Percentiles rank a stretch among this genome's conserved stretches.
Evolutionary conservation across 2,113 vertebrate species (phyloP).

Genomic region (Anarrhichthys ocellatus): DNA sequence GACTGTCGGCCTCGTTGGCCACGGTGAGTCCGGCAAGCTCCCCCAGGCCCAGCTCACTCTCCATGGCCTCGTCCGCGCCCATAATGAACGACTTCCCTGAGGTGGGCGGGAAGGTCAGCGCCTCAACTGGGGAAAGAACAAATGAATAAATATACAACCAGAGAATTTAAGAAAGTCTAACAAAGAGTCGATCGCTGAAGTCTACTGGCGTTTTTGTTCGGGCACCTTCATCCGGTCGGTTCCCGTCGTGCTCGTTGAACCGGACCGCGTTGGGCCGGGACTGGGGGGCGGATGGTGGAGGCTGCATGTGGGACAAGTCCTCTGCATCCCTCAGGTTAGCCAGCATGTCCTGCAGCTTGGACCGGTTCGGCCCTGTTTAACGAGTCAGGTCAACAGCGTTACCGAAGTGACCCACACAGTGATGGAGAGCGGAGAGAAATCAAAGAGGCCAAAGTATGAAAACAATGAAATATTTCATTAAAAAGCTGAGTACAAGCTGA

Average conservation of each 20-base stretch:
- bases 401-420: slow-evolving; percentile 2
- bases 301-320: slow-evolving; percentile 94
- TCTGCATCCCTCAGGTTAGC: slow-evolving; percentile 97
- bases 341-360: slow-evolving; percentile 99
- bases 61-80: slow-evolving; percentile 94
- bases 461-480: slow-evolving; percentile 1
- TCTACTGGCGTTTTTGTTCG: not conserved
- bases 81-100: slow-evolving; percentile 98
- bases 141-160: not conserved
- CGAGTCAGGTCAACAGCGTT: slow-evolving; percentile 46
- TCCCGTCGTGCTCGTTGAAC: slow-evolving; percentile 92
- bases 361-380: slow-evolving; percentile 93
- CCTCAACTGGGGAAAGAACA: slow-evolving; percentile 87
- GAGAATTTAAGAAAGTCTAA: not conserved
- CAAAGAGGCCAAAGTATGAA: not conserved
- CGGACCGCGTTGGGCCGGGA: slow-evolving; percentile 89
- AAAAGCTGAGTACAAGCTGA: slow-evolving; percentile 36
- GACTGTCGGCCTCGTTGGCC: slow-evolving; percentile 96
- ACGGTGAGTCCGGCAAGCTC: slow-evolving; percentile 97
- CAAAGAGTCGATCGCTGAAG: not conserved
- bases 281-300: slow-evolving; percentile 90
- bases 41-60: slow-evolving; percentile 95
- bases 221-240: slow-evolving; percentile 93
- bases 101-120: slow-evolving; percentile 94
- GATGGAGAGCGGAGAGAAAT: not conserved